These are phyloP conservation scores for Panulirus ornatus DNA, from an alignment of 1,140 invertebrate genomes.

Conservation along the genomic window DNA sequence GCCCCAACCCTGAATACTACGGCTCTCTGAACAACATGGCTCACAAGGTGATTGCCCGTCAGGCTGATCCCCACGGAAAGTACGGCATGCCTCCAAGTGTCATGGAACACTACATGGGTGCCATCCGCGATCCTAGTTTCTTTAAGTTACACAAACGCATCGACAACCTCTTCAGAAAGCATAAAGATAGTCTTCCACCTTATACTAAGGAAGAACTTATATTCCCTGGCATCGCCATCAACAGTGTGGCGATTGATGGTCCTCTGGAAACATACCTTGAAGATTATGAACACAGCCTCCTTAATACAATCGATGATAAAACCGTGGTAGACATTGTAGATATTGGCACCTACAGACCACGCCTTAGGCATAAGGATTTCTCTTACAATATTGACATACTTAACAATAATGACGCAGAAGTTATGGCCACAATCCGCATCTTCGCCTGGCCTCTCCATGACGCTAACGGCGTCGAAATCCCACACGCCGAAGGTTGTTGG, in stretches of 20 bases:
- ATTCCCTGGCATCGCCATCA: slow-evolving; percentile 22
- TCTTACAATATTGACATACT: slow-evolving; percentile 22
- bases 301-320: slow-evolving; percentile 54
- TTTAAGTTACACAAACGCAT: slow-evolving; percentile 35
- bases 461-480: not conserved
- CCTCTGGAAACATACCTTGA: slow-evolving; percentile 42
- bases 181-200: slow-evolving; percentile 38
- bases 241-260: slow-evolving; percentile 5
- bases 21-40: slow-evolving; percentile 10
- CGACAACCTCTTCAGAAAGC: slow-evolving; percentile 47
- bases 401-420: slow-evolving; percentile 7
- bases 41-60: slow-evolving; percentile 10
- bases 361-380: slow-evolving; percentile 43
- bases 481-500: slow-evolving; percentile 44
- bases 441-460: slow-evolving; percentile 31
- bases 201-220: slow-evolving; percentile 41
- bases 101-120: not conserved
- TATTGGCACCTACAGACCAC: not conserved
- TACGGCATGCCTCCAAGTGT: slow-evolving; percentile 17
- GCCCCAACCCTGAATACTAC: slow-evolving; percentile 43
- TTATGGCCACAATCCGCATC: slow-evolving; percentile 36
- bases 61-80: slow-evolving; percentile 38
- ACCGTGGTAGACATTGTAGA: not conserved
- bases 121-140: slow-evolving; percentile 8
- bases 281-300: slow-evolving; percentile 47